Base-by-base conservation (phyloP, 2,797 vertebrate genomes). In the Arrhamphus sclerolepis region DNA sequence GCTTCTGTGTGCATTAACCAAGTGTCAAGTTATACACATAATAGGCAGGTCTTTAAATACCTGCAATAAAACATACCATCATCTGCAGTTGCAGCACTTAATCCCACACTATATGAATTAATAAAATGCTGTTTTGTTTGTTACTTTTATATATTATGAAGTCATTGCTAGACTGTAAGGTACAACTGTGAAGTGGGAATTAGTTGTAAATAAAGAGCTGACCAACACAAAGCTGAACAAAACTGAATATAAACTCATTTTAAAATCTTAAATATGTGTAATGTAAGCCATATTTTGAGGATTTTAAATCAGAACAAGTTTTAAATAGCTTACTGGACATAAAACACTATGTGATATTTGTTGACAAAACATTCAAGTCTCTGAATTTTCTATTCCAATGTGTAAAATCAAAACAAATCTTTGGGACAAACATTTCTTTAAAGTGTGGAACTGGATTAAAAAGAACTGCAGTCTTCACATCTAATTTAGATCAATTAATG, bases 1-100 rank as follows among this genome's bases (percentile, higher is more conserved):
- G 87, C 85, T 88, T 89, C 86, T 89, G 87, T 89, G 72, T 78
- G 75, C 54, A 44, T 82, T 66, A 81, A 83, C 79, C 76, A 86
- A 63, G 68, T 67, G 63, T 83, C 81, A 78, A 78, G 55, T 67
- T 41, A 55, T 29, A 56, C 42, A 62, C 48, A 44, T 2, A 47
- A 70, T 46, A 13, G 61, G 68, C 73, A 71, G 58, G 49, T 58
- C 28, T 53, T 75, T 20, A 80, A 75, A 78, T 47, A 61, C 55
- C 16, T 44, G 39, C 46, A 61, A 22, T 66, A 47, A 76, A 81
- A 80, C 38, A 19, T 22, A 17, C 52, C 62, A 48, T 46, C 13
- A 72, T 64, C 56, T 75, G 26, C 19, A 42, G 47, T 40, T 65
- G 46, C 41, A 56, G 62, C 11, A 20, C 29, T 42, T 62, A 72